These are phyloP conservation scores for Cacoxenus indagator DNA, from an alignment of 2,888 invertebrate species.

Conservation along the genomic window DNA sequence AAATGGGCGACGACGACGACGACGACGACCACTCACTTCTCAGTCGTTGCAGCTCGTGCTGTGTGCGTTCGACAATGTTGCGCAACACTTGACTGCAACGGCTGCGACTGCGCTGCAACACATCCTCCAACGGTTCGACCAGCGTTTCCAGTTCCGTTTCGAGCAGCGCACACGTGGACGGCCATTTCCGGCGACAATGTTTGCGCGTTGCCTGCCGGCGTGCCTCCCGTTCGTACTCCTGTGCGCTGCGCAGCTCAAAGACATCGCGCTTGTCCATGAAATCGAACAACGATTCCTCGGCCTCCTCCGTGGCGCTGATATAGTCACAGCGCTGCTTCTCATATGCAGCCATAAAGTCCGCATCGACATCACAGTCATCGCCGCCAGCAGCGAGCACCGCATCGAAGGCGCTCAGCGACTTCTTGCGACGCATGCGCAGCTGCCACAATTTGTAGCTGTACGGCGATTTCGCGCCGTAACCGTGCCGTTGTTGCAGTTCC, in stretches of 20 bases:
- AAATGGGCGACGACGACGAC: too few relatives aligned
- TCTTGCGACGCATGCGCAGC: constrained; percentile 46
- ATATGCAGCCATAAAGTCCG: constrained; percentile 40
- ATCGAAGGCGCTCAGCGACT: constrained; percentile 30
- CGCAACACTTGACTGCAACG: constrained; percentile 64
- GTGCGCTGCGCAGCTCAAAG: constrained; percentile 55
- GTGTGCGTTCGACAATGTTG: constrained; percentile 64
- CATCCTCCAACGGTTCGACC: constrained; percentile 38
- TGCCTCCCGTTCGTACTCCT: constrained; percentile 61
- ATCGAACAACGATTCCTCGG: constrained; percentile 51
- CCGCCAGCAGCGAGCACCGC: not conserved
- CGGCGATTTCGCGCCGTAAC: constrained; percentile 49
- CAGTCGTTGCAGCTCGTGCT: constrained; percentile 68
- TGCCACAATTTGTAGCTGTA: constrained; percentile 46
- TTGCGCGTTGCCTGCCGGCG: constrained; percentile 62
- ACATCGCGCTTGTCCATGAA: constrained; percentile 48
- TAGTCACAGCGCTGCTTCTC: constrained; percentile 47
- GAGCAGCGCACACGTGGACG: constrained; percentile 31
- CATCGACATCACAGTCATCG: constrained; percentile 30
- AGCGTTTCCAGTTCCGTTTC: constrained; percentile 36
- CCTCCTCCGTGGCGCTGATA: constrained; percentile 48
- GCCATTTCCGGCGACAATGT: constrained; percentile 68
- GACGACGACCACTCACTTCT: constrained; percentile 57
- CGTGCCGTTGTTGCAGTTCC: constrained; percentile 41
- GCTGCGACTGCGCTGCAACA: constrained; percentile 33